Base-by-base conservation (phyloP, 2,797 vertebrate species). In the Microctenopoma lineatum region DNA sequence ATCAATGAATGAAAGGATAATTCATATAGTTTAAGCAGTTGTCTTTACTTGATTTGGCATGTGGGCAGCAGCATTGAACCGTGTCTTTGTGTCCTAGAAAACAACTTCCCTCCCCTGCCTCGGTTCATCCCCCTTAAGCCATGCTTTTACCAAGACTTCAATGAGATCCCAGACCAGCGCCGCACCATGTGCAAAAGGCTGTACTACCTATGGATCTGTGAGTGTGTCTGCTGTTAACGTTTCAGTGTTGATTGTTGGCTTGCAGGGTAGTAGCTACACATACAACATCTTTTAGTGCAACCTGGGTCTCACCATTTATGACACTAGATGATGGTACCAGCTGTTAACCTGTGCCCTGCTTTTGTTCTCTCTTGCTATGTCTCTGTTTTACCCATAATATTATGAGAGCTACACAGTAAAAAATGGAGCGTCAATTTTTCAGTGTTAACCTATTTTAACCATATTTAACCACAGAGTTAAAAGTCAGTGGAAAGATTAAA, bases 91-190 rank as follows among this genome's bases (percentile, higher is more conserved):
- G 11, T 74, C 53, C 44, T 73, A 95, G 94, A 95, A 87, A 98
- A 98, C 92, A 99, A 99, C 88, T 99, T 98, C 63, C 97, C 98
- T 0, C 97, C 97, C 0, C 93, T 99, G 74, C 97, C 98, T 12
- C 90, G 87, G 36, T 97, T 98, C 83, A 94, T 97, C 72, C 97
- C 96, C 0, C 89, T 98, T 84, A 97, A 94, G 83, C 98, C 97
- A 0, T 99, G 97, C 75, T 99, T 98, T 90, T 98, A 98, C 90
- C 98, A 99, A 88, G 95, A 98, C 79, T 94, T 96, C 25, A 96
- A 97, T 1, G 98, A 99, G 86, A 98, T 98, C 66, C 98, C 97
- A 36, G 93, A 96, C 0, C 94, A 95, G 42, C 88, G 90, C 41
- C 96, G 96, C 69, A 90, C 89, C 21, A 94, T 98, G 90, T 96